Conservation (phyloP, 2,797 vertebrate species). For the Clamator glandarius region DNA sequence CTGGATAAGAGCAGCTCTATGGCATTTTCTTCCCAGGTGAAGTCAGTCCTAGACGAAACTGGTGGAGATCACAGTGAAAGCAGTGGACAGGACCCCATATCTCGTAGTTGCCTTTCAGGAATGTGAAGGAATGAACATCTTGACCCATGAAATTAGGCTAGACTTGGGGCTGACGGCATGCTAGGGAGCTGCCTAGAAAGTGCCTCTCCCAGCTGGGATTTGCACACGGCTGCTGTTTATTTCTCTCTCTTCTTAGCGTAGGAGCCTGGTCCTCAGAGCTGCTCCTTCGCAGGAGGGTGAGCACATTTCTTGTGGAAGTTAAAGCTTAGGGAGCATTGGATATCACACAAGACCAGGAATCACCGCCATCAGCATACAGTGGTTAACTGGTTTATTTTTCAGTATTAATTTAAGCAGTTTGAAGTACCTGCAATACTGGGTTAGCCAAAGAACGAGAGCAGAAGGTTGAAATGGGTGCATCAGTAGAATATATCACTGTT, state of each 20-base stretch:
- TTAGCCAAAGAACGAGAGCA: not conserved
- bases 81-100: slow-evolving; percentile 75
- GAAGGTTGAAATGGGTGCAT: not conserved
- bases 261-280: slow-evolving; percentile 76
- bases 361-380: not conserved
- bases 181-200: not conserved
- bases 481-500: not conserved
- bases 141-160: slow-evolving; percentile 75
- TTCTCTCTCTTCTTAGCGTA: slow-evolving; percentile 74
- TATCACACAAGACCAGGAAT: not conserved
- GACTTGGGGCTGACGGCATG: slow-evolving; percentile 77
- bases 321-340: fast-evolving
- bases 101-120: slow-evolving; percentile 81
- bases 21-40: slow-evolving; percentile 65
- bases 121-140: slow-evolving; percentile 81
- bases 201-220: not conserved
- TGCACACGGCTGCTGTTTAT: fast-evolving
- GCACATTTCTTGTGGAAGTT: not conserved
- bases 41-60: slow-evolving; percentile 76
- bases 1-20: not conserved
- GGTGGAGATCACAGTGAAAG: slow-evolving; percentile 74
- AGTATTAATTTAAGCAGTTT: not conserved
- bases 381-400: slow-evolving; percentile 20
- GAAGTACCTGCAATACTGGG: not conserved
- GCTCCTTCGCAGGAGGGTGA: slow-evolving; percentile 76